phyloP scores from a whole-genome alignment of 2,113 vertebrate species.

The Paracanthobrama guichenoti region DNA sequence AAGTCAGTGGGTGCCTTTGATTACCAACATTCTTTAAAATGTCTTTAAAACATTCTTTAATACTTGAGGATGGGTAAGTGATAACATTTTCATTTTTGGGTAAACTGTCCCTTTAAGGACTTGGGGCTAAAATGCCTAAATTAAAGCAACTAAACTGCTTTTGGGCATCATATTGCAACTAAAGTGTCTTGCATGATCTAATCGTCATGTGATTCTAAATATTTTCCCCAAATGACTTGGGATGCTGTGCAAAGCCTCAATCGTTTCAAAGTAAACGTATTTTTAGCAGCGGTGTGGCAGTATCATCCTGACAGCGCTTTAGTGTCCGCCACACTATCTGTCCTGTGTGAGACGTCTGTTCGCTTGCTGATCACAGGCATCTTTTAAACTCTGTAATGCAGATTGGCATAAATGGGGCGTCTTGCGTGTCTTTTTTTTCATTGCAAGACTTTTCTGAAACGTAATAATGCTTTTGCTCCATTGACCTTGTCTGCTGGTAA shows the following conservation, averaged over 20 bases:
- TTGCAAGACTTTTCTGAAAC: neutral
- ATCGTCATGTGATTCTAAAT: neutral
- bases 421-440: neutral
- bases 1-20: too few relatives aligned
- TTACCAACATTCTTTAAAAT: too few relatives aligned
- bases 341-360: neutral
- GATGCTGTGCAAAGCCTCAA: conserved; percentile 7
- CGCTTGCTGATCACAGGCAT: neutral
- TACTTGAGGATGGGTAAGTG: too few relatives aligned
- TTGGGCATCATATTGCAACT: neutral
- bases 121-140: neutral
- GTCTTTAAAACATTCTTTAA: too few relatives aligned
- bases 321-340: neutral
- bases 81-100: too few relatives aligned
- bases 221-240: neutral
- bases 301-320: neutral
- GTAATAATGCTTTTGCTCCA: neutral
- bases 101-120: neutral
- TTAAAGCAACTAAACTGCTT: neutral
- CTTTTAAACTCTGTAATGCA: neutral
- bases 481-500: neutral
- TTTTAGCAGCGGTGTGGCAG: neutral
- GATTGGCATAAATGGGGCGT: neutral
- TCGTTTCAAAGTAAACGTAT: neutral
- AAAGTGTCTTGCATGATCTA: neutral